Evolutionary conservation across 1,140 invertebrate genomes (phyloP), one percentile per base, ranked within the genome.

Genomic region (Scaptomyza montana): DNA sequence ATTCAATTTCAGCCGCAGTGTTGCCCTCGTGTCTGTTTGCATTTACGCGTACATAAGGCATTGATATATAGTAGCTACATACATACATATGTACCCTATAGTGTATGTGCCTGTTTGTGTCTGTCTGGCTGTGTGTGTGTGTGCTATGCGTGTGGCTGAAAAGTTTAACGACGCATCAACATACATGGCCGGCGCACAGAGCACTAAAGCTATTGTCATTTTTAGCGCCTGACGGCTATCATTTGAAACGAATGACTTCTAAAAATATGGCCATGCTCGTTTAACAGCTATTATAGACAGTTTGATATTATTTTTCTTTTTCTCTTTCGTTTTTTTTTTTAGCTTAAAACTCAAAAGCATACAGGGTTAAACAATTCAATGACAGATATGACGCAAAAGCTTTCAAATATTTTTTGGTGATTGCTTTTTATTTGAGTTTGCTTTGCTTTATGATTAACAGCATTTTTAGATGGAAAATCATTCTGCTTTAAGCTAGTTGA

Each of bases 141-240:
- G 10, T 45, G 21, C 21, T 61, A 74, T 81, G 64, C 71, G 75
- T 82, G 64, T 45, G 79, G 69, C 79, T 89, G 68, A 89, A 87
- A 82, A 87, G 82, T 87, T 87, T 87, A 87, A 87, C 82, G 82
- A 87, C 67, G 76, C 82, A 89, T 82, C 81, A 87, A 87, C 84
- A 82, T 89, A 87, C 73, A 82, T 81, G 75, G 72, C 72, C 68
- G 69, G 9, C 64, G 55, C 43, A 72, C 33, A 30, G 30, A 36
- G 71, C 74, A 82, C 51, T 66, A 67, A 77, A 79, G 65, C 78
- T 36, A 86, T 81, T 81, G 78, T 78, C 81, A 64, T 81, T 81
- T 77, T 69, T 68, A 74, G 21, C 62, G 64, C 49, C 53, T 51
- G 68, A 59, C 63, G 53, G 69, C 73, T 76, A 76, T 76, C 74